Percentiles rank a stretch among this genome's conserved stretches.
phyloP scores from a whole-genome alignment of 1,140 invertebrate genomes.

The Hylaeus anthracinus region DNA sequence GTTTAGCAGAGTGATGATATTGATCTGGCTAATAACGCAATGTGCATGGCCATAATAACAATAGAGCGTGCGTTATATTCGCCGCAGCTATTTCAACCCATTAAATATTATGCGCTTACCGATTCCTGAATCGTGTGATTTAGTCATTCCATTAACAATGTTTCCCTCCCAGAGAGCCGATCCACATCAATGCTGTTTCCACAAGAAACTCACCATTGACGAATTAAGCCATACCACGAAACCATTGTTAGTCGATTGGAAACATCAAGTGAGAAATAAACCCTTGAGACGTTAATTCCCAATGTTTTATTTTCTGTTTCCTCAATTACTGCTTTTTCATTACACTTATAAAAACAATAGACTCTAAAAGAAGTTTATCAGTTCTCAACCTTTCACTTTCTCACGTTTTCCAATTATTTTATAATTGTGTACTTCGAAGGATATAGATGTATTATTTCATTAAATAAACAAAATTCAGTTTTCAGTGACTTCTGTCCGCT shows the following conservation, averaged over 20 bases:
- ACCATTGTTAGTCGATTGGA: not conserved
- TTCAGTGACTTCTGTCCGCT: no score
- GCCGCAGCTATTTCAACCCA: not conserved
- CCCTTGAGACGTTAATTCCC: not conserved
- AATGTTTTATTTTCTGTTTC: no score
- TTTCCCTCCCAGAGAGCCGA: not conserved
- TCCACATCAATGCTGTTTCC: not conserved
- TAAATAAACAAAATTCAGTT: no score
- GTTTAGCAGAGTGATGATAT: not conserved
- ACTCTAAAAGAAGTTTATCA: no score
- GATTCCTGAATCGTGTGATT: not conserved
- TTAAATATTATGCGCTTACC: slow-evolving; percentile 9
- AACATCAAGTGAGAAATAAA: not conserved
- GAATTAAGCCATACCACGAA: not conserved
- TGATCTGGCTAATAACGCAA: not conserved
- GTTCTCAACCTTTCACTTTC: no score
- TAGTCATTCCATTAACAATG: not conserved
- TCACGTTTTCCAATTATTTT: no score
- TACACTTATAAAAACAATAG: no score
- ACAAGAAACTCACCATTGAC: not conserved
- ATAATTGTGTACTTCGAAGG: no score
- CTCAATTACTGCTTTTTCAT: no score
- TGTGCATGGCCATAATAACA: not conserved
- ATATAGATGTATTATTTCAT: no score
- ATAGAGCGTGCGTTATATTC: slow-evolving; percentile 16